A percentile compares a stretch with the other conserved stretches of the same genome.
These are phyloP conservation scores for Rissa tridactyla DNA, from an alignment of 2,113 vertebrate species.

Conservation along the genomic window DNA sequence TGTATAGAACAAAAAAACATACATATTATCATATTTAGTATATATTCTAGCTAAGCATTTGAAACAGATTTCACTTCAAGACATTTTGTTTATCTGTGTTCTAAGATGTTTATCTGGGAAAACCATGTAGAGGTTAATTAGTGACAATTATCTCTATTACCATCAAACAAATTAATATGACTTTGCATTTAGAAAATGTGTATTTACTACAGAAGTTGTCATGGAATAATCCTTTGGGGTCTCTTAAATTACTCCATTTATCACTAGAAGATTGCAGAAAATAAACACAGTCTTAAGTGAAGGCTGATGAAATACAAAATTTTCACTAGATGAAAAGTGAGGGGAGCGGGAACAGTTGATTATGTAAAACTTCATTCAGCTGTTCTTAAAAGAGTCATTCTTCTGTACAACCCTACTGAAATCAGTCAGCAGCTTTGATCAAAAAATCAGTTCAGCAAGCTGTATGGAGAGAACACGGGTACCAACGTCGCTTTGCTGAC, in stretches of 20 bases:
- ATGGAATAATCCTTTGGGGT: neutral
- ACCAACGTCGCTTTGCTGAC: neutral
- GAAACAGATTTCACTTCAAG: neutral
- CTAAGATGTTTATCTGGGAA: constrained; percentile 4
- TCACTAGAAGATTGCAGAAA: neutral
- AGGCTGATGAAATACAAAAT: neutral
- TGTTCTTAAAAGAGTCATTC: neutral
- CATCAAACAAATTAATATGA: constrained; percentile 32
- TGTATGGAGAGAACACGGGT: neutral
- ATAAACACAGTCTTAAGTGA: neutral
- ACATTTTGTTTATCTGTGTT: constrained; percentile 16
- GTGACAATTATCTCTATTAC: constrained; percentile 2
- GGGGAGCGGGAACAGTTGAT: neutral
- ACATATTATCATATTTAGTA: neutral
- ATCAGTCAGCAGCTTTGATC: neutral
- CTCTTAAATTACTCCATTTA: neutral
- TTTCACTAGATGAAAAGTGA: neutral
- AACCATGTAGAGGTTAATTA: constrained; percentile 25
- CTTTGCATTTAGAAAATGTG: constrained; percentile 17
- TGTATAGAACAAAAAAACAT: neutral
- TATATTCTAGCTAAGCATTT: neutral
- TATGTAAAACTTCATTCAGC: neutral
- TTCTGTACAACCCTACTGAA: neutral
- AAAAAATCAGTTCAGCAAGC: neutral
- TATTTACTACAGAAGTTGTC: constrained; percentile 9